phyloP scores from a whole-genome alignment of 2,888 invertebrate genomes.

The Hartigia nigra region DNA sequence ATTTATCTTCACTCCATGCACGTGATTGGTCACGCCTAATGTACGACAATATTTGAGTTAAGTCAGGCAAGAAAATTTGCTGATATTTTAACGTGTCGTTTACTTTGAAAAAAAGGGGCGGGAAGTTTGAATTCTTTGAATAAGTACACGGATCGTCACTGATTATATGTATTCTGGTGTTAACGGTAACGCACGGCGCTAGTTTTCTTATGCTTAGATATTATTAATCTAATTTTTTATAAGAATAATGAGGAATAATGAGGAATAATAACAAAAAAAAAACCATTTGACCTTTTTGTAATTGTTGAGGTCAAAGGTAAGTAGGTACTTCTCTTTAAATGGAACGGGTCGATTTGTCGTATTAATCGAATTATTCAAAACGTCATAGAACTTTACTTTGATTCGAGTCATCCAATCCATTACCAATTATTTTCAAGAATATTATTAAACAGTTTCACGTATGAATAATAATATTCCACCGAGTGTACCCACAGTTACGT shows the following conservation, averaged over 20 bases:
- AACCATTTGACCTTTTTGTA: background rate
- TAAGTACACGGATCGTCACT: background rate
- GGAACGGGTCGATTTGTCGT: background rate
- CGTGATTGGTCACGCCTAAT: background rate
- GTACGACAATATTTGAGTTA: background rate
- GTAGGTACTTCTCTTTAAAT: background rate
- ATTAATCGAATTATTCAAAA: background rate
- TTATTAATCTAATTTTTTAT: background rate
- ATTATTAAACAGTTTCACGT: background rate
- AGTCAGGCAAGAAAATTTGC: background rate
- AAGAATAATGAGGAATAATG: background rate
- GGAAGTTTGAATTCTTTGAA: background rate
- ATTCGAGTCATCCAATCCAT: background rate
- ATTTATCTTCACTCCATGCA: background rate
- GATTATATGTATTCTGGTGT: background rate
- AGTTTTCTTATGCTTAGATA: background rate
- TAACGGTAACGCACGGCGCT: background rate
- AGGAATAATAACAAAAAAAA: background rate
- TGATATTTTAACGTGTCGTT: background rate
- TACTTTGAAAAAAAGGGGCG: background rate
- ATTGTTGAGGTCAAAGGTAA: background rate
- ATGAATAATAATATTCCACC: background rate
- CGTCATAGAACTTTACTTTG: background rate
- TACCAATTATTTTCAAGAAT: background rate
- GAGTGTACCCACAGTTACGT: background rate